A percentile compares a stretch with the other conserved stretches of the same genome.
phyloP scores from a whole-genome alignment of 2,113 vertebrate genomes.

The Onychostruthus taczanowskii region DNA sequence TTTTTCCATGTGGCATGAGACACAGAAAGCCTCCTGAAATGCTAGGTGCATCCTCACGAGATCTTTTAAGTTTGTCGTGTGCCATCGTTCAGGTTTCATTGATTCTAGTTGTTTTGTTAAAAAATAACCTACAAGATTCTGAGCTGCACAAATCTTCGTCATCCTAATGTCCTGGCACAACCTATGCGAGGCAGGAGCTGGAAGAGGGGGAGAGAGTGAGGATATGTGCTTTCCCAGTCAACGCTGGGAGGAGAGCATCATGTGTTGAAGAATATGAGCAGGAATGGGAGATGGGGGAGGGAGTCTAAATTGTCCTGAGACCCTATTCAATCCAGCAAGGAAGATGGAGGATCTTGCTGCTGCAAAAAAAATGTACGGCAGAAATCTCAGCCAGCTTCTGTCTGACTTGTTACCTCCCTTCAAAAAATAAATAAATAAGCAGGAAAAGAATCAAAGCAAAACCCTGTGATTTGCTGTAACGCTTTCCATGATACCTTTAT shows the following conservation, averaged over 20 bases:
- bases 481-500: constrained; percentile 19
- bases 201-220: neutral
- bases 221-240: constrained; percentile 4
- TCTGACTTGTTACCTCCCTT: constrained; percentile 40
- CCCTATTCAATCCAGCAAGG: constrained; percentile 61
- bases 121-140: constrained; percentile 33
- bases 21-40: neutral
- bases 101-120: constrained; percentile 45
- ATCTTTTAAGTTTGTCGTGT: constrained; percentile 54
- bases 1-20: neutral
- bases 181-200: neutral
- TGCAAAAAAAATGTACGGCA: constrained; percentile 38
- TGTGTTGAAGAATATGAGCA: constrained; percentile 38
- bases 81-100: constrained; percentile 22
- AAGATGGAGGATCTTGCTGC: constrained; percentile 66
- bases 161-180: constrained; percentile 41
- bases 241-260: constrained; percentile 41
- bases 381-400: constrained; percentile 43
- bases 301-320: constrained; percentile 57
- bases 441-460: constrained; percentile 14
- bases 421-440: constrained; percentile 42
- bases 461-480: neutral
- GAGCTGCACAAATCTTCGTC: constrained; percentile 31
- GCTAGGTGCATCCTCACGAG: constrained; percentile 24
- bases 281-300: constrained; percentile 53